Conservation (phyloP, 2,888 invertebrate genomes). For the Sesia apiformis region DNA sequence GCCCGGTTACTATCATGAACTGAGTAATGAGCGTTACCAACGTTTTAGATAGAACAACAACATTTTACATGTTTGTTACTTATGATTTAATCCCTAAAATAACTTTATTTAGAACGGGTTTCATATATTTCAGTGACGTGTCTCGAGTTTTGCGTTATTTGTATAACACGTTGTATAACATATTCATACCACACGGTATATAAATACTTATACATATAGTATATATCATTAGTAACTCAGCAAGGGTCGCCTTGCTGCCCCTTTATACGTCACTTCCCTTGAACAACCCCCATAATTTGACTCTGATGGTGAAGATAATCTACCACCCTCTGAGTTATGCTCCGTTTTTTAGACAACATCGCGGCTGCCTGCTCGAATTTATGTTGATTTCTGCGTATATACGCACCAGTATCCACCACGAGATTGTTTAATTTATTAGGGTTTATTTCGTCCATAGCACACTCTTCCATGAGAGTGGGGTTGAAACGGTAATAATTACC, state of each 20-base stretch:
- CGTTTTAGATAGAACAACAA: no score
- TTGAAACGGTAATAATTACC: conserved; percentile 89
- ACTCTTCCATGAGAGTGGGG: conserved; percentile 87
- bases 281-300: conserved; percentile 30
- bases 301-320: conserved; percentile 31
- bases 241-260: conserved; percentile 18
- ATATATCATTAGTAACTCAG: conserved; percentile 10
- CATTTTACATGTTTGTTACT: no score
- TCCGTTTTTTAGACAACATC: conserved; percentile 33
- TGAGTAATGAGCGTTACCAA: no score
- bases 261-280: conserved; percentile 24
- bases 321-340: conserved; percentile 24
- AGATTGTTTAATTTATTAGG: conserved; percentile 81
- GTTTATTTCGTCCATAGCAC: conserved; percentile 86
- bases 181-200: no score
- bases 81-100: no score
- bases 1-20: no score
- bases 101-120: no score
- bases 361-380: conserved; percentile 80
- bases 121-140: no score
- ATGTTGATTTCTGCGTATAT: conserved; percentile 85
- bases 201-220: no score
- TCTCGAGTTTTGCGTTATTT: no score
- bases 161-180: no score
- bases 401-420: conserved; percentile 84